Evolutionary conservation across 2,113 vertebrate species (phyloP).

Genomic region (Larimichthys polyactis): DNA sequence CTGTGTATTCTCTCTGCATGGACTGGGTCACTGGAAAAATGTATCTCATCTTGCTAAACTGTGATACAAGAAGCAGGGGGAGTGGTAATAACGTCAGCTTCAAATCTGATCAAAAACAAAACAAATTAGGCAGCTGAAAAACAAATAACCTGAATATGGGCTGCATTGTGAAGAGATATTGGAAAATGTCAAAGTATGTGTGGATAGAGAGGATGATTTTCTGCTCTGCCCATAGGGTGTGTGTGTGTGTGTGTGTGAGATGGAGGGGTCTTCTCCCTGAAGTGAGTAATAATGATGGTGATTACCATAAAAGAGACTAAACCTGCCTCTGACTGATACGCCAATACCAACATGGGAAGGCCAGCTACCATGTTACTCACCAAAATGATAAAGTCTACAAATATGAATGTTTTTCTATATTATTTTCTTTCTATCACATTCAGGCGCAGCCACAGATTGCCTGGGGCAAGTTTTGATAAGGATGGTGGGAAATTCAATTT

Average conservation of each 20-base stretch:
- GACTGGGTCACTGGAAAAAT: neutral
- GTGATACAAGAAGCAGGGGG: conserved; percentile 8
- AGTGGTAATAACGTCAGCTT: conserved; percentile 13
- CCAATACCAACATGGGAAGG: conserved; percentile 30
- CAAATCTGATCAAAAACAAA: conserved; percentile 28
- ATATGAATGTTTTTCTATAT: conserved; percentile 52
- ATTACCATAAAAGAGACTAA: conserved; percentile 61
- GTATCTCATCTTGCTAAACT: neutral
- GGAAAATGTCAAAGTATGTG: conserved; percentile 57
- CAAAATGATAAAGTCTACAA: conserved; percentile 50
- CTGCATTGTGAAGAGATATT: conserved; percentile 45
- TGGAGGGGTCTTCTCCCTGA: conserved; percentile 20
- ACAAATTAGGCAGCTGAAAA: conserved; percentile 36
- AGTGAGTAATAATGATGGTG: conserved; percentile 54
- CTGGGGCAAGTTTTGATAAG: conserved; percentile 47
- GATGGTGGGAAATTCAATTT: conserved; percentile 54
- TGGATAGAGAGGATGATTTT: conserved; percentile 39
- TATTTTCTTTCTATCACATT: conserved; percentile 51
- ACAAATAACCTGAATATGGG: conserved; percentile 53
- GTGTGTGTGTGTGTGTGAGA: conserved; percentile 35
- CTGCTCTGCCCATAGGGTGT: conserved; percentile 17
- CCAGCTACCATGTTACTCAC: conserved; percentile 14
- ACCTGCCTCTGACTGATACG: conserved; percentile 48
- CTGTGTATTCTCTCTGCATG: neutral
- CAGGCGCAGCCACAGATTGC: conserved; percentile 39